A percentile compares a stretch with the other conserved stretches of the same genome.
These are phyloP conservation scores for Novumbra hubbsi DNA, from an alignment of 2,797 vertebrate species.

Conservation along the genomic window DNA sequence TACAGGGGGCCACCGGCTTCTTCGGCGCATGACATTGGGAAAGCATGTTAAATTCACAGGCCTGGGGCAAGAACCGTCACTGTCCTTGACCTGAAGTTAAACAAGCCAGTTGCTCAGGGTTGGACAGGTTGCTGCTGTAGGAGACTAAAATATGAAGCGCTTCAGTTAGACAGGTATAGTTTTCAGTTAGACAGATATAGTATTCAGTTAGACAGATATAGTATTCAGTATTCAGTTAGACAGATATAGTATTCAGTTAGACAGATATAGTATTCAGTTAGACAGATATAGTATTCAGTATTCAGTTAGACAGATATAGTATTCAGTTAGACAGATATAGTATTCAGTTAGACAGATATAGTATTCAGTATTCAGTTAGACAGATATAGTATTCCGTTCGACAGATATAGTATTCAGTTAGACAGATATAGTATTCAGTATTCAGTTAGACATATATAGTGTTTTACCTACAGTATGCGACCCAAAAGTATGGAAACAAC, in stretches of 20 bases:
- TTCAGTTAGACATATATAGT: neutral
- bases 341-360: neutral
- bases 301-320: neutral
- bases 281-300: too few species aligned
- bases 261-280: neutral
- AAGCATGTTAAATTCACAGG: constrained; percentile 63
- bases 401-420: too few species aligned
- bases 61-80: constrained; percentile 53
- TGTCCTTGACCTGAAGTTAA: constrained; percentile 20
- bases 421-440: too few species aligned
- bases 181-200: neutral
- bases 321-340: neutral
- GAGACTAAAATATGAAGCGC: neutral
- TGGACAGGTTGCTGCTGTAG: neutral
- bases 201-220: neutral
- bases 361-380: neutral
- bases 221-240: neutral
- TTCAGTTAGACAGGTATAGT: neutral
- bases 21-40: constrained; percentile 55
- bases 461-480: constrained; percentile 1
- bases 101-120: neutral
- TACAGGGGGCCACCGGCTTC: constrained; percentile 44
- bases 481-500: neutral
- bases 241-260: neutral
- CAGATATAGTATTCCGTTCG: too few species aligned